Evolutionary conservation across 2,888 invertebrate species (phyloP).

Genomic region (Euplagia quadripunctaria): DNA sequence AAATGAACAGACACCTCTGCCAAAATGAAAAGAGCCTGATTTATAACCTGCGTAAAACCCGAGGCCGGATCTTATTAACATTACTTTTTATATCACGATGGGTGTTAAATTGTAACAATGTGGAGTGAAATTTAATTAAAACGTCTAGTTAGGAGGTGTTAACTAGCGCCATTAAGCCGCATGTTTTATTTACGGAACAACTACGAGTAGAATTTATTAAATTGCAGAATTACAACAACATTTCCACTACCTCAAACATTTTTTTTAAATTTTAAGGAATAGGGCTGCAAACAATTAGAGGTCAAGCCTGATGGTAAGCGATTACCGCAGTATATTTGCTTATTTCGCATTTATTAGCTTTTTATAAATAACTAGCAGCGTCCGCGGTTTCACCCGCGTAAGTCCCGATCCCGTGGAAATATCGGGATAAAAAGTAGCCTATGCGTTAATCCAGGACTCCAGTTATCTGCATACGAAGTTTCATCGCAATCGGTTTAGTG

Average conservation of each 20-base stretch:
- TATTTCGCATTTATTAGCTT: not conserved
- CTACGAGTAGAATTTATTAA: conserved; percentile 45
- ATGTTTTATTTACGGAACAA: conserved; percentile 60
- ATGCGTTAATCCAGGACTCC: no score
- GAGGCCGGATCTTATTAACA: conserved; percentile 83
- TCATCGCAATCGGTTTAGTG: no score
- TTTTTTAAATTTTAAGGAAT: not conserved
- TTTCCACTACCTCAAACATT: not conserved
- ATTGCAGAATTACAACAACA: not conserved
- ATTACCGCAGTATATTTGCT: not conserved
- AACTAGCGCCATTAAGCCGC: conserved; percentile 77
- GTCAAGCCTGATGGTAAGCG: not conserved
- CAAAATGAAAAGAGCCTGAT: conserved; percentile 84
- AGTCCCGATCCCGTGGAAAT: no score
- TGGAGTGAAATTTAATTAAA: conserved; percentile 85
- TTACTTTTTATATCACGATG: conserved; percentile 84
- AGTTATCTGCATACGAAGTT: no score
- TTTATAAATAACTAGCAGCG: not conserved
- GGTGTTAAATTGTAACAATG: conserved; percentile 83
- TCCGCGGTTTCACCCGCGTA: no score
- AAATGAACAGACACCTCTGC: conserved; percentile 82
- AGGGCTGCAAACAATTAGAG: not conserved
- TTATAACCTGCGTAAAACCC: conserved; percentile 80
- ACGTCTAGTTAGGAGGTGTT: conserved; percentile 78
- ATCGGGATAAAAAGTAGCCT: no score